Conservation (phyloP, 2,797 vertebrate species). For the Schizothorax lantsangensis region DNA sequence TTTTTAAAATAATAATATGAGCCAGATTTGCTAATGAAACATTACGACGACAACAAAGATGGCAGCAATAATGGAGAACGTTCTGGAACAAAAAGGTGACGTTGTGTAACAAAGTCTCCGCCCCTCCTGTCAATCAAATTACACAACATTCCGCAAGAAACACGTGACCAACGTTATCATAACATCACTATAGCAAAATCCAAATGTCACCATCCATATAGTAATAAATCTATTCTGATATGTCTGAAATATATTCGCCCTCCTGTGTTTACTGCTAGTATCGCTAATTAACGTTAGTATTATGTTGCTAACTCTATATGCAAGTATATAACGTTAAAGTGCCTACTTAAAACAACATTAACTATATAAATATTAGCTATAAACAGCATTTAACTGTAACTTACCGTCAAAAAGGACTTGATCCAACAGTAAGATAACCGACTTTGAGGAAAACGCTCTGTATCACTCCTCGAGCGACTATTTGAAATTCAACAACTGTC, state of each 20-base stretch:
- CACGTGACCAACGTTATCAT: background rate
- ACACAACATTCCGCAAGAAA: background rate
- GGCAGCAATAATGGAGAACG: background rate
- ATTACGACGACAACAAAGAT: background rate
- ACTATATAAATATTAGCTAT: background rate
- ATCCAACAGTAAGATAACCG: background rate
- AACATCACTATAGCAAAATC: background rate
- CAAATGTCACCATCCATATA: background rate
- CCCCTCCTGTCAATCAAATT: constrained; percentile 13
- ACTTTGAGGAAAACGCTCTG: background rate
- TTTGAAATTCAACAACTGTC: background rate
- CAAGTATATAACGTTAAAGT: background rate
- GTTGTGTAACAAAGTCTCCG: constrained; percentile 2
- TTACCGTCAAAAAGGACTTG: constrained; percentile 18
- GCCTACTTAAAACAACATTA: background rate
- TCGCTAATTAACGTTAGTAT: background rate
- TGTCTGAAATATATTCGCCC: background rate
- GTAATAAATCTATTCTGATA: background rate
- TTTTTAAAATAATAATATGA: background rate
- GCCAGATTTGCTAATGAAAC: background rate
- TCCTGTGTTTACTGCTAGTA: background rate
- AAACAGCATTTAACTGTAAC: background rate
- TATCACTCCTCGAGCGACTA: background rate
- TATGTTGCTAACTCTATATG: background rate
- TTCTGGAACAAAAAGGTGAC: constrained; percentile 20